Percentiles rank a stretch among this genome's conserved stretches.
phyloP scores from a whole-genome alignment of 2,888 invertebrate species.

The Artemia sp. region DNA sequence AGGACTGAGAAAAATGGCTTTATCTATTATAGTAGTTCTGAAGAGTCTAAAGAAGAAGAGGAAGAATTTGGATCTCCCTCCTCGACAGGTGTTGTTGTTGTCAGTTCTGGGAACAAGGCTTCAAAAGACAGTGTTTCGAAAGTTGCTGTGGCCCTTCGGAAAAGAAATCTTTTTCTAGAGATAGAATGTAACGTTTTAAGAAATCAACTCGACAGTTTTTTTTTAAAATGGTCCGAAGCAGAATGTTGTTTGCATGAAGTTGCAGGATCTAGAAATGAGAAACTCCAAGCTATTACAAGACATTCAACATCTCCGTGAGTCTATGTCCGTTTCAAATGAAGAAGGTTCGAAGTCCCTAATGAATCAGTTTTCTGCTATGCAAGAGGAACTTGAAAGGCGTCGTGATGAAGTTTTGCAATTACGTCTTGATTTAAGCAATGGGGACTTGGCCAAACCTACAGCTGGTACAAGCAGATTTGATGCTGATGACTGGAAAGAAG shows the following conservation, averaged over 20 bases:
- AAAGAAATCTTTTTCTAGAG: background rate
- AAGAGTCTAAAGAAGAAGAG: too few relatives aligned
- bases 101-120: too few relatives aligned
- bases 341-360: constrained; percentile 28
- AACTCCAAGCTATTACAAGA: constrained; percentile 66
- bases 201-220: background rate
- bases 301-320: constrained; percentile 49
- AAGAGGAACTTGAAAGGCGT: constrained; percentile 65
- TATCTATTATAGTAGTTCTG: too few relatives aligned
- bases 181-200: background rate
- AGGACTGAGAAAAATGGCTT: too few relatives aligned
- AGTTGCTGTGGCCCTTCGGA: background rate
- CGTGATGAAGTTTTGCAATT: constrained; percentile 79
- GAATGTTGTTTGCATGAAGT: background rate
- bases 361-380: constrained; percentile 55
- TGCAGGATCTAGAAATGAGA: constrained; percentile 54
- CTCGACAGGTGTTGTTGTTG: too few relatives aligned
- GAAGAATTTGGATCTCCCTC: too few relatives aligned
- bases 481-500: too few relatives aligned
- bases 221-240: background rate
- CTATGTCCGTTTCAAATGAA: constrained; percentile 43
- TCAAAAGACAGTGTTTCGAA: too few relatives aligned
- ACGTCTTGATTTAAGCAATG: constrained; percentile 62
- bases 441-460: constrained; percentile 27
- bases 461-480: too few relatives aligned